Evolutionary conservation across 2,888 invertebrate genomes (phyloP), one percentile per base, ranked within the genome.

Genomic region (Habroteleia sp.): DNA sequence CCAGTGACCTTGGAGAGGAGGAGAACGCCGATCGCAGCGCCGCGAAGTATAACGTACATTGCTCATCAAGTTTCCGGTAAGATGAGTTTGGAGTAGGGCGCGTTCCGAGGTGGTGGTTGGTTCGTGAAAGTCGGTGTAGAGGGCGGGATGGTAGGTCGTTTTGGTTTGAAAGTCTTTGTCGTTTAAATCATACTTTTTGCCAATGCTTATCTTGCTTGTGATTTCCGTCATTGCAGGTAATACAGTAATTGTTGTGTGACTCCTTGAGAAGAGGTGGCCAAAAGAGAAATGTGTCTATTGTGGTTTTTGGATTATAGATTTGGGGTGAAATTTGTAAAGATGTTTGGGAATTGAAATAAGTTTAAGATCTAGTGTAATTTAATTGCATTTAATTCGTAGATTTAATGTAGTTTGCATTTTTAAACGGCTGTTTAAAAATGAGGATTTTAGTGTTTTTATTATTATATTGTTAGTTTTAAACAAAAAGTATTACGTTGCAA

Each of bases 1-100:
- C 83, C 83, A 8, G 81, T 83, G 8, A 89, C 89, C 23, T 82
- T 87, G 13, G 87, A 88, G 46, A 87, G 87, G 76, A 89, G 90
- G 80, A 90, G 85, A 68, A 88, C 88, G 65, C 90, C 92, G 7
- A 86, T 90, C 3, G 91, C 91, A 13, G 91, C 92, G 33, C 93
- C 93, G 10, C 85, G 91, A 79, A 89, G 74, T 58, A 82, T 88
- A 78, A 80, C 87, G 8, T 87, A 86, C 71, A 68, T 84, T 66
- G 62, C 66, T 27, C 71, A 76, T 11, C 74, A 76, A 68, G 31
- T 46, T 10, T 46, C 74, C 37, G 79, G 79, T 79, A 60, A 69
- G 75, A 62, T 65, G 65, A 72, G 65, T 65, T 72, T 3, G 4
- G 10, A 50, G 33, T 31, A 37, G 17, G 25, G 23, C n/a, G 37